Percentiles rank a stretch among this genome's conserved stretches.
Conservation (phyloP, 1,140 invertebrate species). For the Bombus waltoni region DNA sequence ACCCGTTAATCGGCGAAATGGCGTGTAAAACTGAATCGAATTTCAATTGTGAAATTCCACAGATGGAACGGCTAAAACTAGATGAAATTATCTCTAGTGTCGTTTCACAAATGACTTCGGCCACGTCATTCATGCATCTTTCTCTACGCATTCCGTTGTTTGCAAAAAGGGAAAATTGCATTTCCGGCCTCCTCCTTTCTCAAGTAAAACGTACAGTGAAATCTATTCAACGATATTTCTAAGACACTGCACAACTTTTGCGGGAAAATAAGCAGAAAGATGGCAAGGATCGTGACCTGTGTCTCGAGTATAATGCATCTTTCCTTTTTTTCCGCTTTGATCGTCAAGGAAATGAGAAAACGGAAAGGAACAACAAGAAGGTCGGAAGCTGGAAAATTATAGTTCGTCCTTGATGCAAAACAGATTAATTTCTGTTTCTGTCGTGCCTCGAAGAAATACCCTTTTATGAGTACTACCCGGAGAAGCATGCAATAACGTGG, state of each 20-base stretch:
- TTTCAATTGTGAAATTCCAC: slow-evolving; percentile 1
- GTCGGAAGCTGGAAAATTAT: slow-evolving; percentile 43
- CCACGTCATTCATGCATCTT: neutral
- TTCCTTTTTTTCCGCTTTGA: neutral
- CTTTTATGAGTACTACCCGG: neutral
- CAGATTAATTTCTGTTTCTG: slow-evolving; percentile 54
- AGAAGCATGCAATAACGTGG: neutral
- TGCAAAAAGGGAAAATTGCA: neutral
- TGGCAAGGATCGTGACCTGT: slow-evolving; percentile 28
- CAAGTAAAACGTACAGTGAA: neutral
- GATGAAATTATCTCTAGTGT: neutral
- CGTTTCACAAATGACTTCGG: neutral
- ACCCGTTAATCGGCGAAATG: slow-evolving; percentile 15
- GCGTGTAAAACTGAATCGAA: neutral
- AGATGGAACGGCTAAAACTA: neutral
- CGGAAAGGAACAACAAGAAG: neutral
- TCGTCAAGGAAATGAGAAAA: slow-evolving; percentile 29
- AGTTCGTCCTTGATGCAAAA: slow-evolving; percentile 27
- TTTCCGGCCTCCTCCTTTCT: neutral
- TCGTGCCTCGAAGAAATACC: neutral
- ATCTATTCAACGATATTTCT: neutral
- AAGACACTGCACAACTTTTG: slow-evolving; percentile 6
- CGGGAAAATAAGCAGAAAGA: slow-evolving; percentile 40
- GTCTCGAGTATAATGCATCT: slow-evolving; percentile 39
- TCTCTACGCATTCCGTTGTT: neutral